Evolutionary conservation across 2,888 invertebrate species (phyloP), one percentile per base, ranked within the genome.

Genomic region (Lissocephala sabroskyi): DNA sequence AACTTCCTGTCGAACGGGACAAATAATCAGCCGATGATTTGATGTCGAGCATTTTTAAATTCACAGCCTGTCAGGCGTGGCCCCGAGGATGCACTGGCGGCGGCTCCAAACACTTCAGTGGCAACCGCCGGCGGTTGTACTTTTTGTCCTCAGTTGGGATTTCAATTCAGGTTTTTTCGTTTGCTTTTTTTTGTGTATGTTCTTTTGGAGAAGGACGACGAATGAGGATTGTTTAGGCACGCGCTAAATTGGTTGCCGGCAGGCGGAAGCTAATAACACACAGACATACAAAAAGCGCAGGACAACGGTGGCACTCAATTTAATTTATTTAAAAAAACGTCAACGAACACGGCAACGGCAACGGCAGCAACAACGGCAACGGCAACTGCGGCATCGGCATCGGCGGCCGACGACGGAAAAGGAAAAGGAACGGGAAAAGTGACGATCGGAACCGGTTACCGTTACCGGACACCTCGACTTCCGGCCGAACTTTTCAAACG

Each of bases 21-120:
- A 95, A 89, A 87, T 95, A 95, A 89, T 95, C 94, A 86, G 94
- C 92, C 80, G 94, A 92, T 79, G 94, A 92, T 87, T 95, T 95
- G 84, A 95, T 94, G 89, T 95, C 95, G 87, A 95, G 89, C 95
- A 95, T 95, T 79, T 80, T 23, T n/a, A n/a, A n/a, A n/a, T n/a
- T n/a, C n/a, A n/a, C n/a, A n/a, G n/a, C n/a, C n/a, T n/a, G n/a
- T n/a, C n/a, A n/a, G n/a, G 23, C 9, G 35, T 82, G 83, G 68
- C 70, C 79, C 71, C 60, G 46, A 41, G 42, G 18, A 19, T 4
- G 6, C 9, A 37, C 19, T 11, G 18, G 18, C 37, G 37, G 19
- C 7, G 19, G n/a, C 19, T 19, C n/a, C n/a, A n/a, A n/a, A 19
- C 17, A 19, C 10, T 6, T 39, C 53, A n/a, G 46, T 61, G 64